Conservation (phyloP, 2,888 invertebrate species). For the Monopis laevigella region DNA sequence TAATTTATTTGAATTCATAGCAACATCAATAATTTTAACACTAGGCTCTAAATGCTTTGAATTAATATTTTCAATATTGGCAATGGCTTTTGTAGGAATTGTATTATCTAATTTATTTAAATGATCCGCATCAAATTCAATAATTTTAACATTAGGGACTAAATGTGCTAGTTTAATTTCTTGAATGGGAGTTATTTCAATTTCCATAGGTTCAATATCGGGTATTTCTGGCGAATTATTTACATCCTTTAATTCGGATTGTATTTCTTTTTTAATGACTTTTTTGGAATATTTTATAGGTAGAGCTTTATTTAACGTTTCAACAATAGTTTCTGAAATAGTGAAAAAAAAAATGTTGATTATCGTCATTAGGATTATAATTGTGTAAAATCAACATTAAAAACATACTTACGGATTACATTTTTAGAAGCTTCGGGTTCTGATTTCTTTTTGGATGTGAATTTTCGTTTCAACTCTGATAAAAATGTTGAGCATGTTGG, state of each 20-base stretch:
- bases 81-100: not conserved
- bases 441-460: conserved; percentile 37
- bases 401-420: conserved; percentile 48
- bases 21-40: too few species aligned
- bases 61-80: conserved; percentile 1
- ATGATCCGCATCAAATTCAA: too few species aligned
- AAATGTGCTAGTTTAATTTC: conserved; percentile 15
- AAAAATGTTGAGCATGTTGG: conserved; percentile 54
- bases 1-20: too few species aligned
- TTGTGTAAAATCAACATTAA: too few species aligned
- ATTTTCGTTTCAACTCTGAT: conserved; percentile 41
- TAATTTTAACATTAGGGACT: too few species aligned
- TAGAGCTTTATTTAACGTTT: conserved; percentile 45
- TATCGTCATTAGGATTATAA: too few species aligned
- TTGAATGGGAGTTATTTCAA: conserved; percentile 15
- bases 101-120: conserved; percentile 8
- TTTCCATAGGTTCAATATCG: conserved; percentile 32
- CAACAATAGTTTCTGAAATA: conserved; percentile 44
- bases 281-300: conserved; percentile 39
- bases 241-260: conserved; percentile 37
- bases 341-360: too few species aligned
- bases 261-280: conserved; percentile 32
- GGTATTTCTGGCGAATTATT: conserved; percentile 44
- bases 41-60: not conserved
- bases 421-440: conserved; percentile 36